phyloP scores from a whole-genome alignment of 2,888 invertebrate species.

The Habroteleia sp. region DNA sequence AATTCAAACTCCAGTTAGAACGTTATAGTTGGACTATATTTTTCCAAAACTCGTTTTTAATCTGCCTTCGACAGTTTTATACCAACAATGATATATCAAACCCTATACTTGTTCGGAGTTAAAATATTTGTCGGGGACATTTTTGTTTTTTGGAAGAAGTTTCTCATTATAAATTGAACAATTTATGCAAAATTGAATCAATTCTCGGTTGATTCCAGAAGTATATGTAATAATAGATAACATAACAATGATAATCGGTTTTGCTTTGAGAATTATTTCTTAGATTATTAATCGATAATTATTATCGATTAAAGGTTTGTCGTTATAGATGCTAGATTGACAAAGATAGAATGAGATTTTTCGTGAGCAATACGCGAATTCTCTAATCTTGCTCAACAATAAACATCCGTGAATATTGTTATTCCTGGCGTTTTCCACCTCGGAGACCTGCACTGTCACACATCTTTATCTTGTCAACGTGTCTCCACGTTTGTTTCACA shows the following conservation, averaged over 20 bases:
- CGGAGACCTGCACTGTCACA: constrained; percentile 39
- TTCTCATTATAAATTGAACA: too few species aligned
- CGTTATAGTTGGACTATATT: constrained; percentile 1
- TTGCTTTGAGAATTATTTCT: too few species aligned
- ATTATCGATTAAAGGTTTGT: too few species aligned
- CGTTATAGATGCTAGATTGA: too few species aligned
- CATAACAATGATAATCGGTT: too few species aligned
- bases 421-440: constrained; percentile 43
- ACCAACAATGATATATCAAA: constrained; percentile 15
- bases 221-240: too few species aligned
- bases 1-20: constrained; percentile 45
- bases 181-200: too few species aligned
- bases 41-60: constrained; percentile 24
- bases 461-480: constrained; percentile 57
- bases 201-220: too few species aligned
- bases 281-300: too few species aligned
- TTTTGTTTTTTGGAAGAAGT: too few species aligned
- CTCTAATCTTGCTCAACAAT: neutral
- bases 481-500: constrained; percentile 50
- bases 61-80: constrained; percentile 9
- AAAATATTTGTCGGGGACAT: constrained; percentile 4
- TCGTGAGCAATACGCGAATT: too few species aligned
- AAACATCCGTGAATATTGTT: constrained; percentile 28
- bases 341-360: too few species aligned
- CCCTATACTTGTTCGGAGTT: neutral